A percentile compares a stretch with the other conserved stretches of the same genome.
Evolutionary conservation across 2,797 vertebrate genomes (phyloP).

Genomic region (Chaenodraco wilsoni): DNA sequence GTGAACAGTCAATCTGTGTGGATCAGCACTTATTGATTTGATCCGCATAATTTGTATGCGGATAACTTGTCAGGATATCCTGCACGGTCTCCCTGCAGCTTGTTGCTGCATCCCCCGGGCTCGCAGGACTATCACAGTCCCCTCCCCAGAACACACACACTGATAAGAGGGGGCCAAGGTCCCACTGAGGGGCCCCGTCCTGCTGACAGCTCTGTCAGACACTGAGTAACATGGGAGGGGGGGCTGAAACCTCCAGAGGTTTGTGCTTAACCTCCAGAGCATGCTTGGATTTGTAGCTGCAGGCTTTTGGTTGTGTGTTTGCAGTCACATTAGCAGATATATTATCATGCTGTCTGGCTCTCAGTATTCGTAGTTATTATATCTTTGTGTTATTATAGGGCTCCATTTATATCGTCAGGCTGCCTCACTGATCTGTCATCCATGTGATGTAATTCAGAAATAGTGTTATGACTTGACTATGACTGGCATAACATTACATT

Average conservation of each 20-base stretch:
- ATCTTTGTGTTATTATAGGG: slow-evolving; percentile 2
- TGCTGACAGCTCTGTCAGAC: slow-evolving; percentile 31
- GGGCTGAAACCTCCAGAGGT: not conserved
- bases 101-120: slow-evolving; percentile 4
- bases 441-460: slow-evolving; percentile 9
- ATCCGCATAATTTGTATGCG: slow-evolving; percentile 63
- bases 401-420: not conserved
- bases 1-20: not conserved
- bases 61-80: slow-evolving; percentile 65
- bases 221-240: slow-evolving; percentile 13
- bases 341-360: slow-evolving; percentile 2
- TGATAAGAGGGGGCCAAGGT: slow-evolving; percentile 70
- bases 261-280: slow-evolving; percentile 10
- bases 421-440: not conserved
- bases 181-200: slow-evolving; percentile 27
- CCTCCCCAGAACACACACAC: slow-evolving; percentile 18
- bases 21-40: slow-evolving; percentile 34
- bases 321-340: slow-evolving; percentile 2
- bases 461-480: not conserved
- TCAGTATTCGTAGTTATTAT: not conserved
- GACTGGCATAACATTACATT: not conserved
- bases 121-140: slow-evolving; percentile 16
- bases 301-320: slow-evolving; percentile 14
- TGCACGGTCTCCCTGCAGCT: slow-evolving; percentile 12
- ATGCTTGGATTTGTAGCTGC: slow-evolving; percentile 34